Conservation (phyloP, 1,140 invertebrate genomes). For the Heliconius eleuchia region DNA sequence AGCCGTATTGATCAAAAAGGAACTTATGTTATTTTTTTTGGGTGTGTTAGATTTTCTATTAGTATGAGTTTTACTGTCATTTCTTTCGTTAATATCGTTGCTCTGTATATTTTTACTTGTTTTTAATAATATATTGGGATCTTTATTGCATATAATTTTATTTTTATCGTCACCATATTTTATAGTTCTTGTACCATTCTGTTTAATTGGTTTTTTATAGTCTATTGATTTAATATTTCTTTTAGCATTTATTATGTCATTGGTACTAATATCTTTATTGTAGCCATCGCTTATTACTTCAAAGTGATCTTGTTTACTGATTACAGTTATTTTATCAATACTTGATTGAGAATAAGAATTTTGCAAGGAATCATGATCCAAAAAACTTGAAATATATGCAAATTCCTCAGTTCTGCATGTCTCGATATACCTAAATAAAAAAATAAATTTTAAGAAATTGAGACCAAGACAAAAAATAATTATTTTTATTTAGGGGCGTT, state of each 20-base stretch:
- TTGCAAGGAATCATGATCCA: conserved; percentile 46
- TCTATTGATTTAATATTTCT: not conserved
- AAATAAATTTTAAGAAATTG: conserved; percentile 22
- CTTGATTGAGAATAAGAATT: conserved; percentile 58
- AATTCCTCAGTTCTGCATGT: conserved; percentile 68
- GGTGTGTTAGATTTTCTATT: not conserved
- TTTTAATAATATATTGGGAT: not conserved
- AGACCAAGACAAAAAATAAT: conserved; percentile 16
- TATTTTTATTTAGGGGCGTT: too few relatives aligned
- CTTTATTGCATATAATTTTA: not conserved
- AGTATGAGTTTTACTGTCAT: not conserved
- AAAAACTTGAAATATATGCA: conserved; percentile 61
- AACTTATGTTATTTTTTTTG: not conserved
- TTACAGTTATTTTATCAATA: conserved; percentile 66
- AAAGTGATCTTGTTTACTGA: conserved; percentile 56
- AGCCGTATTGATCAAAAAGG: not conserved
- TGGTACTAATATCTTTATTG: not conserved
- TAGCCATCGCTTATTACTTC: conserved; percentile 1
- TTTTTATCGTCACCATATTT: not conserved
- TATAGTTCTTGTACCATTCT: not conserved
- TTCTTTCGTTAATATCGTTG: not conserved
- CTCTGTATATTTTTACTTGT: not conserved
- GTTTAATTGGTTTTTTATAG: not conserved
- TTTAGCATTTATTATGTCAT: not conserved
- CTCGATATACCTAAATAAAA: conserved; percentile 59